phyloP scores from a whole-genome alignment of 2,888 invertebrate species.

The Sesia bembeciformis region DNA sequence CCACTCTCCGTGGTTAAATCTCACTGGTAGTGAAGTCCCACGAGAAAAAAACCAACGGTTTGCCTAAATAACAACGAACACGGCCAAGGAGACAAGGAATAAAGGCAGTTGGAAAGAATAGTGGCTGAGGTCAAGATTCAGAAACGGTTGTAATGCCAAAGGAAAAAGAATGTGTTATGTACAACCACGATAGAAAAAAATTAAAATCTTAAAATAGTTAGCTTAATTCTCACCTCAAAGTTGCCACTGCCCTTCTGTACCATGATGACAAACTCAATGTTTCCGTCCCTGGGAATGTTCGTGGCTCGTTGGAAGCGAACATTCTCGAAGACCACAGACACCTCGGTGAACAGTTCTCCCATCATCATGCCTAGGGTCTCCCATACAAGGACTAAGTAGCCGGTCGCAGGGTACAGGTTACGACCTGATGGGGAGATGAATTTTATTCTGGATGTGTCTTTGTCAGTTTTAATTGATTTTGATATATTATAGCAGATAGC shows the following conservation, averaged over 20 bases:
- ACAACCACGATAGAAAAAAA: neutral
- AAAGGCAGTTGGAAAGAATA: too few species aligned
- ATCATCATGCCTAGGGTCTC: constrained; percentile 83
- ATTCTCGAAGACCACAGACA: constrained; percentile 89
- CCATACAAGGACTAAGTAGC: constrained; percentile 85
- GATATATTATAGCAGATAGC: too few species aligned
- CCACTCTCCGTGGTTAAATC: too few species aligned
- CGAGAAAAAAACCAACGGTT: too few species aligned
- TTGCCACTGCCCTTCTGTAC: constrained; percentile 80
- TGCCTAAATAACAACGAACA: too few species aligned
- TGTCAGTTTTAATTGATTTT: neutral
- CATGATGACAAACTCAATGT: constrained; percentile 78
- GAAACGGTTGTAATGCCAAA: too few species aligned
- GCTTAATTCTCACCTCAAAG: constrained; percentile 66
- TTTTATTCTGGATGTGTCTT: neutral
- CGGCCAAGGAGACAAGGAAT: too few species aligned
- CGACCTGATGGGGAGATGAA: constrained; percentile 60
- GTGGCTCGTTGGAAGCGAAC: constrained; percentile 89
- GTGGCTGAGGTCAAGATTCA: too few species aligned
- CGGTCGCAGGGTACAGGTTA: constrained; percentile 88
- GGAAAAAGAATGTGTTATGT: neutral
- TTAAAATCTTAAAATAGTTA: neutral
- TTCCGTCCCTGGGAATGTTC: constrained; percentile 80
- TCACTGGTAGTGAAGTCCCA: too few species aligned
- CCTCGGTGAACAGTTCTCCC: constrained; percentile 79